Evolutionary conservation across 1,140 invertebrate species (phyloP).

Genomic region (Druon quercuslanigerum): DNA sequence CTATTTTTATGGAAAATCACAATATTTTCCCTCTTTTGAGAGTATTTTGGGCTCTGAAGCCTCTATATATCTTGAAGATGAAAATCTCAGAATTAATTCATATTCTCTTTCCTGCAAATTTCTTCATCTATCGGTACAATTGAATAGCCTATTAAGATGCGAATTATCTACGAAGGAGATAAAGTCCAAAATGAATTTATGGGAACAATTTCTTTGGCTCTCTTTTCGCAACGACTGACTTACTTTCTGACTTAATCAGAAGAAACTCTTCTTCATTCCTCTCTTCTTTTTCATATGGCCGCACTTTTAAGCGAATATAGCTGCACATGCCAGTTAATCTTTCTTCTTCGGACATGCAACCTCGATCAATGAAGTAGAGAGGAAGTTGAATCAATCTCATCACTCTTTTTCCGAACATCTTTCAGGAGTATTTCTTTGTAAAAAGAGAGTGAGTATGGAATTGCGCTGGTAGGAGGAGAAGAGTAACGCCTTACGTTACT

Average conservation of each 20-base stretch:
- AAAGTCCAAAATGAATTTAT: conserved; percentile 25
- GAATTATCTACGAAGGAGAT: conserved; percentile 9
- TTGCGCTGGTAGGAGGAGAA: not conserved
- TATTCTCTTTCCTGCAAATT: no score
- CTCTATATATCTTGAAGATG: no score
- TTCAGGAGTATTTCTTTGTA: not conserved
- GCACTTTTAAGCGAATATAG: not conserved
- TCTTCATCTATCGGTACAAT: not conserved
- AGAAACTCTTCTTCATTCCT: not conserved
- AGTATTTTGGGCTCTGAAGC: no score
- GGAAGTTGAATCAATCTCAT: not conserved
- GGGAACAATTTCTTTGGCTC: conserved; percentile 13
- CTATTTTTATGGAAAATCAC: no score
- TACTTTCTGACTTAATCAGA: conserved; percentile 16
- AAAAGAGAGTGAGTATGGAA: not conserved
- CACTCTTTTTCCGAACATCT: not conserved
- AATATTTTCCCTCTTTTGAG: no score
- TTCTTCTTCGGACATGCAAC: not conserved
- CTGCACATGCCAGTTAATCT: conserved; percentile 21
- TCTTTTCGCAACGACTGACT: not conserved
- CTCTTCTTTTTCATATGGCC: not conserved
- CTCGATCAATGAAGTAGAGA: conserved; percentile 20
- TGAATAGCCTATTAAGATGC: not conserved
- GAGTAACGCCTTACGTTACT: not conserved
- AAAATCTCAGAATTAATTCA: no score